Base-by-base conservation (phyloP, 2,888 invertebrate genomes). In the Calameuta idolon region DNA sequence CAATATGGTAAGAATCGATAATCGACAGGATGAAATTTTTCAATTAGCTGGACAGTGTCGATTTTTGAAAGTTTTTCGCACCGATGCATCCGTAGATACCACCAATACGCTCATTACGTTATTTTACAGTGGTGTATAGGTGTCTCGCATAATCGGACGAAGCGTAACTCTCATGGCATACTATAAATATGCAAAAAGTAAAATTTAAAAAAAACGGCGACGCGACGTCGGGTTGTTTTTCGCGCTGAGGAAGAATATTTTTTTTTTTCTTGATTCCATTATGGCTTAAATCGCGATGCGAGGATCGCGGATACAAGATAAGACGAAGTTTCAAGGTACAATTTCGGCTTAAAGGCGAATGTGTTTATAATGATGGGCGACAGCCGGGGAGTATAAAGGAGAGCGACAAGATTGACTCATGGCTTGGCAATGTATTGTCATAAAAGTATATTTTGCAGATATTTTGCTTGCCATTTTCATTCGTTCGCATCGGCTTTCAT, bases 401-500 rank as follows among this genome's bases (percentile, higher is more conserved):
- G 76, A 76, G 33, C 75, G 74, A 76, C 74, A 37, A 34, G 82
- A 83, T 79, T 74, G 79, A 78, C 80, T 76, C 75, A 80, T 83
- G 85, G 81, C 77, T 83, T 83, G 79, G 79, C 80, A 82, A 84
- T 77, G 81, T 82, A 68, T 68, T 78, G 75, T 81, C 75, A 76
- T 79, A 55, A 76, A 77, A 81, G 31, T 71, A 80, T 81, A 76
- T 83, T 82, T 83, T 81, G 76, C 78, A 78, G 78, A 83, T 84
- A 86, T 87, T 85, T 88, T 87, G 87, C 88, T 89, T 90, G 89
- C 87, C 89, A 90, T 89, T 89, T 83, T 85, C 84, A 86, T 88
- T 88, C 83, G 78, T 85, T 85, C 81, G 78, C 80, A 87, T 88
- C 84, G 85, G 87, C 85, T 87, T 86, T 84, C 81, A 84, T 85